phyloP scores from a whole-genome alignment of 2,888 invertebrate species.

The Epicampocera succincta region DNA sequence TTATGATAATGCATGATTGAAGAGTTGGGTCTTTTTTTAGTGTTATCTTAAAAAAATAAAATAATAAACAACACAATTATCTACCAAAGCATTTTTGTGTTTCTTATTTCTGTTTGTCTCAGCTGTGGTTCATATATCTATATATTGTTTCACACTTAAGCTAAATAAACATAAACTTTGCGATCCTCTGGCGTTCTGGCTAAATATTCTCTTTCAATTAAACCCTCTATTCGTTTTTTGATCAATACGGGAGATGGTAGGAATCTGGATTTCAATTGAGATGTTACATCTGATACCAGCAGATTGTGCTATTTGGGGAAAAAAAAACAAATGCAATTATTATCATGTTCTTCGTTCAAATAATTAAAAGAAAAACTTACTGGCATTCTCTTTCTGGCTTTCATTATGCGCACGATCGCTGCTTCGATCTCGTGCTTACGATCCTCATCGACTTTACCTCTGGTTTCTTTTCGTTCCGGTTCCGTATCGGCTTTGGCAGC shows the following conservation, averaged over 20 bases:
- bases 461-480: slow-evolving; percentile 98
- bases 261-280: slow-evolving; percentile 97
- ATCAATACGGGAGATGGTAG: slow-evolving; percentile 98
- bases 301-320: slow-evolving; percentile 90
- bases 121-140: slow-evolving; percentile 27
- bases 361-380: slow-evolving; percentile 82
- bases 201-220: slow-evolving; percentile 99
- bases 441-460: slow-evolving; percentile 99
- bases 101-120: slow-evolving; percentile 30
- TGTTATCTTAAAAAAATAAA: slow-evolving; percentile 17
- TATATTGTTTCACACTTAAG: slow-evolving; percentile 84
- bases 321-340: slow-evolving; percentile 52
- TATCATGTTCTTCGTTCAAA: too few relatives aligned
- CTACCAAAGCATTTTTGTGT: slow-evolving; percentile 47
- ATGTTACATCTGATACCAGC: slow-evolving; percentile 97
- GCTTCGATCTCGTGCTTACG: slow-evolving; percentile 99
- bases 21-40: slow-evolving; percentile 50
- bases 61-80: slow-evolving; percentile 42
- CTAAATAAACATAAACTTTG: slow-evolving; percentile 97
- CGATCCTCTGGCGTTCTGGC: slow-evolving; percentile 98
- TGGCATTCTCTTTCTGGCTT: slow-evolving; percentile 96
- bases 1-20: slow-evolving; percentile 56
- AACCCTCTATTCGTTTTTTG: slow-evolving; percentile 99
- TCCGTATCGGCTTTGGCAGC: slow-evolving; percentile 98
- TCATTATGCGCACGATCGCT: slow-evolving; percentile 98